Evolutionary conservation across 2,888 invertebrate genomes (phyloP).

Genomic region (Beris chalybata): DNA sequence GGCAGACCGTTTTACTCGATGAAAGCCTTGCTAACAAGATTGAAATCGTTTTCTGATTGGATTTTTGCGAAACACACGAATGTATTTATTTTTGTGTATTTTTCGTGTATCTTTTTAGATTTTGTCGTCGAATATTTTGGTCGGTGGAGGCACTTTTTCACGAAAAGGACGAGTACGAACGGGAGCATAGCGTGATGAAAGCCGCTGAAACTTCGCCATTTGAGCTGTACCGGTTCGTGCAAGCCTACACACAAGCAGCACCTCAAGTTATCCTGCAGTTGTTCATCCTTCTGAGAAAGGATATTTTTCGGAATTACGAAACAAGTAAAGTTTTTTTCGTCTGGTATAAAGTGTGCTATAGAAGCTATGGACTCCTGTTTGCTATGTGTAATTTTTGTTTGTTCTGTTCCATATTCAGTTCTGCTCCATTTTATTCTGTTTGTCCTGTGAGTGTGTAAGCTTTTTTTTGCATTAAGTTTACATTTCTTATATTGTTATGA

Average conservation of each 20-base stretch:
- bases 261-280: constrained; percentile 71
- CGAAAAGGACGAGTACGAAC: constrained; percentile 61
- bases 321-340: constrained; percentile 60
- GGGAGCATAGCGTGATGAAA: constrained; percentile 62
- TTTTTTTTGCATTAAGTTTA: too few relatives aligned
- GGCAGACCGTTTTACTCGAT: not conserved
- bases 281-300: constrained; percentile 65
- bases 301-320: constrained; percentile 61
- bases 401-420: not conserved
- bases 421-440: too few relatives aligned
- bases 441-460: too few relatives aligned
- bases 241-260: constrained; percentile 75
- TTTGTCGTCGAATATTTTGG: constrained; percentile 74
- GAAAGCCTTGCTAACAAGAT: too few relatives aligned
- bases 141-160: constrained; percentile 70
- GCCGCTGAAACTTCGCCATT: constrained; percentile 68
- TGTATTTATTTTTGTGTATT: not conserved
- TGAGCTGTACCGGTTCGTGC: constrained; percentile 76
- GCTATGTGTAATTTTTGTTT: constrained; percentile 1
- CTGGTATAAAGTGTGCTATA: not conserved
- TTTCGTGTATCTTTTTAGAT: constrained; percentile 57
- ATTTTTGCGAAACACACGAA: too few relatives aligned
- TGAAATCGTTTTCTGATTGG: too few relatives aligned
- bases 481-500: too few relatives aligned
- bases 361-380: not conserved